These are phyloP conservation scores for Bellardia bayeri DNA, from an alignment of 2,888 invertebrate genomes.

Conservation along the genomic window DNA sequence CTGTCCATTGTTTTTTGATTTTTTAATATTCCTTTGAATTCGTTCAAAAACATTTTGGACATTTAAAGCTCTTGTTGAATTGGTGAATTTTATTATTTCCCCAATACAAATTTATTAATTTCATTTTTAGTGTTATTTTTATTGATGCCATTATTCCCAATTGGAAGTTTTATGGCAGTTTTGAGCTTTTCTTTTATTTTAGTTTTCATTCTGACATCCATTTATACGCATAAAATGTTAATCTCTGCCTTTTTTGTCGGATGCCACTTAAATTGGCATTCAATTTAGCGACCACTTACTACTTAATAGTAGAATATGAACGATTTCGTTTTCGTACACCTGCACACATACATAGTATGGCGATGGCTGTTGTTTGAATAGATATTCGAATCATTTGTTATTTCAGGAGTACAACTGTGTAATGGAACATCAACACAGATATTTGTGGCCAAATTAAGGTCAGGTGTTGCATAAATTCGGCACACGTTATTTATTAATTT, in stretches of 20 bases:
- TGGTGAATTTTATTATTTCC: not conserved
- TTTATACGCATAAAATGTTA: constrained; percentile 31
- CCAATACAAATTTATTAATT: constrained; percentile 49
- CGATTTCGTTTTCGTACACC: not conserved
- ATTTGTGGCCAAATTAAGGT: not conserved
- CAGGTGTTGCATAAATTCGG: not conserved
- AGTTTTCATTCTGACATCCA: constrained; percentile 21
- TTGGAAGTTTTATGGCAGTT: constrained; percentile 44
- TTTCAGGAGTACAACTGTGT: constrained; percentile 18
- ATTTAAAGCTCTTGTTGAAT: constrained; percentile 15
- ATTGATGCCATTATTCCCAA: constrained; percentile 53
- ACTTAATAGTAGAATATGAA: not conserved
- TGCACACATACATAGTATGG: not conserved
- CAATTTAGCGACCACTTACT: constrained; percentile 22
- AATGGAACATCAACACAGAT: not conserved
- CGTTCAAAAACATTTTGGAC: not conserved
- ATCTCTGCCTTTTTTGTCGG: constrained; percentile 27
- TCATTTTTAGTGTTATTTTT: constrained; percentile 51
- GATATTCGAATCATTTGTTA: constrained; percentile 49
- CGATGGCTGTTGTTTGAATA: constrained; percentile 21
- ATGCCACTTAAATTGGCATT: constrained; percentile 46
- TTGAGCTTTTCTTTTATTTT: not conserved
- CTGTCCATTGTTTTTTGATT: constrained; percentile 36
- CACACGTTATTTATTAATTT: not conserved
- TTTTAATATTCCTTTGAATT: not conserved